Conservation (phyloP, 2,113 vertebrate genomes). For the Daboia siamensis region DNA sequence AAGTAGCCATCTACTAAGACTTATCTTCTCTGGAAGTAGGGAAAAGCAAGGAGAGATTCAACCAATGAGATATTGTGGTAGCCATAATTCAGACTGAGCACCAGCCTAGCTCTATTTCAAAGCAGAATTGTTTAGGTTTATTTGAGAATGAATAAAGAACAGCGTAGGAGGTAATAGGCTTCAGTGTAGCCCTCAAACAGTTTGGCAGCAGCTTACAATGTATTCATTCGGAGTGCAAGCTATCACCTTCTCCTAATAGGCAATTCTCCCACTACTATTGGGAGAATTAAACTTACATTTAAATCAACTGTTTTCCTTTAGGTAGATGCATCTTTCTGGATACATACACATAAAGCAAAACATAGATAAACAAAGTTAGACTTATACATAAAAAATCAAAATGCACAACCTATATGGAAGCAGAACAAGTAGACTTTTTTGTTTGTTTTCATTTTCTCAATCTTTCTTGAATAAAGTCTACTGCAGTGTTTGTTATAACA, state of each 20-base stretch:
- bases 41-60: not conserved
- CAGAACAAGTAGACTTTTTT: not conserved
- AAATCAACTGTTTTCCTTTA: not conserved
- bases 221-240: not conserved
- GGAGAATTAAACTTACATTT: not conserved
- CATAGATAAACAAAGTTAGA: not conserved
- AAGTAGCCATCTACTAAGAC: not conserved
- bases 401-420: not conserved
- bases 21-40: not conserved
- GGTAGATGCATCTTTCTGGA: not conserved
- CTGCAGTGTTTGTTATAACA: not conserved
- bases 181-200: not conserved
- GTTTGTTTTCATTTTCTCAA: not conserved
- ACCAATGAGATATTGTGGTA: not conserved
- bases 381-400: not conserved
- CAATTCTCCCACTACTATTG: not conserved
- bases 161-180: not conserved
- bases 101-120: not conserved
- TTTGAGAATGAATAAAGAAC: not conserved
- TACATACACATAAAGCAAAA: not conserved
- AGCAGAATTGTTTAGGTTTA: not conserved
- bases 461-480: not conserved
- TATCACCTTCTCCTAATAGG: not conserved
- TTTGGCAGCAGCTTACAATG: not conserved
- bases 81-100: not conserved